Evolutionary conservation across 1,140 invertebrate genomes (phyloP).

Genomic region (Euglossa dilemma): DNA sequence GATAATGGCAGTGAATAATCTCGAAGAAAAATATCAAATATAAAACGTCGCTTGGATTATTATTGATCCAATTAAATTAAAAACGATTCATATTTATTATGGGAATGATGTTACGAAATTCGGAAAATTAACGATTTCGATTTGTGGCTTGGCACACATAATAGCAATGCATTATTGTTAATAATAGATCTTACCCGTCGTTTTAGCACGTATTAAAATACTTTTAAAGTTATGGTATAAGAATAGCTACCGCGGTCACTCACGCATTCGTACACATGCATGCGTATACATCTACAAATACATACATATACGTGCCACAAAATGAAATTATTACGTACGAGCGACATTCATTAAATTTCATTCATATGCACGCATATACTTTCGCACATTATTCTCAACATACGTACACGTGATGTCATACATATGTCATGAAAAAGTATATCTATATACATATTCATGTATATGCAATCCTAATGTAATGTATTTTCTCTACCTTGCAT

Average conservation of each 20-base stretch:
- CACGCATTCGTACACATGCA: constrained; percentile 41
- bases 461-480: constrained; percentile 48
- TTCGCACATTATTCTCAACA: constrained; percentile 24
- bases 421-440: constrained; percentile 45
- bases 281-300: constrained; percentile 1
- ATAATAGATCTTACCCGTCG: constrained; percentile 47
- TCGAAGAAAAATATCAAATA: constrained; percentile 52
- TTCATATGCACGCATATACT: constrained; percentile 11
- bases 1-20: constrained; percentile 76
- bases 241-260: constrained; percentile 57
- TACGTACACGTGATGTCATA: constrained; percentile 26
- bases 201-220: constrained; percentile 72
- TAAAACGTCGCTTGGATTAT: constrained; percentile 1
- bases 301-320: constrained; percentile 9
- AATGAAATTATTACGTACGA: constrained; percentile 9
- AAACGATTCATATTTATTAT: neutral
- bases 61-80: constrained; percentile 2
- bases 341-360: constrained; percentile 9
- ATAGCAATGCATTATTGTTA: constrained; percentile 52
- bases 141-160: constrained; percentile 62
- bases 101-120: constrained; percentile 22
- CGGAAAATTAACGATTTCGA: constrained; percentile 46
- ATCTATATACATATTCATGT: constrained; percentile 37
- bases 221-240: constrained; percentile 63
- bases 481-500: constrained; percentile 60